These are phyloP conservation scores for Hylyphantes graminicola DNA, from an alignment of 1,140 invertebrate species.

Conservation along the genomic window DNA sequence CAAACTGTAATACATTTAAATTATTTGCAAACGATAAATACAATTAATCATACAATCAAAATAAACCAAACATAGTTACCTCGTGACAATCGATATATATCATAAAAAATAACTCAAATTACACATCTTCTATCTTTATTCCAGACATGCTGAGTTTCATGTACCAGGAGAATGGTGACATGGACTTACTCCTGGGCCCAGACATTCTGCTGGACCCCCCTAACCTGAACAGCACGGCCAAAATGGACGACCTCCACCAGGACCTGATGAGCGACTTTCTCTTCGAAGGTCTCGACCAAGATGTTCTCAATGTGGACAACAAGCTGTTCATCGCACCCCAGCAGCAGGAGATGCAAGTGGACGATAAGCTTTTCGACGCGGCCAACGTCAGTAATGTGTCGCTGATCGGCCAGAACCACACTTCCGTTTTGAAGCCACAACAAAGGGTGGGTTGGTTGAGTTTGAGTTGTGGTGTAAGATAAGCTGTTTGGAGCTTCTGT, in stretches of 20 bases:
- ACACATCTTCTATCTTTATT: not conserved
- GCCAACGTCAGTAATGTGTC: slow-evolving; percentile 7
- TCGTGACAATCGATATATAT: not conserved
- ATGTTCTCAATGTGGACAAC: slow-evolving; percentile 7
- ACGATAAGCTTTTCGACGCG: not conserved
- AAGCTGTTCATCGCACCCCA: slow-evolving; percentile 50
- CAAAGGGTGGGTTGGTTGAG: not conserved
- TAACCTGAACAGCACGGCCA: slow-evolving; percentile 10
- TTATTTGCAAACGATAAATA: not conserved
- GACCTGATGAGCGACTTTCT: slow-evolving; percentile 26
- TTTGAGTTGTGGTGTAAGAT: too few relatives aligned
- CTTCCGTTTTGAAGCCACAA: slow-evolving; percentile 14
- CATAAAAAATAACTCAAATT: not conserved
- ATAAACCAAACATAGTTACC: not conserved
- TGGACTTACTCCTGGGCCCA: slow-evolving; percentile 24
- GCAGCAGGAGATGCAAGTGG: slow-evolving; percentile 16
- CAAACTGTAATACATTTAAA: not conserved
- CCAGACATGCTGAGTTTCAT: slow-evolving; percentile 50
- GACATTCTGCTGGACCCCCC: slow-evolving; percentile 42
- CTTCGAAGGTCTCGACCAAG: slow-evolving; percentile 22
- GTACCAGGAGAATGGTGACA: slow-evolving; percentile 23
- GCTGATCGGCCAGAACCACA: slow-evolving; percentile 8
- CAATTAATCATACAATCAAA: not conserved
- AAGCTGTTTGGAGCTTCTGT: too few relatives aligned
- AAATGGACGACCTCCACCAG: slow-evolving; percentile 38